phyloP scores from a whole-genome alignment of 2,113 vertebrate genomes.

The Podarcis raffonei region DNA sequence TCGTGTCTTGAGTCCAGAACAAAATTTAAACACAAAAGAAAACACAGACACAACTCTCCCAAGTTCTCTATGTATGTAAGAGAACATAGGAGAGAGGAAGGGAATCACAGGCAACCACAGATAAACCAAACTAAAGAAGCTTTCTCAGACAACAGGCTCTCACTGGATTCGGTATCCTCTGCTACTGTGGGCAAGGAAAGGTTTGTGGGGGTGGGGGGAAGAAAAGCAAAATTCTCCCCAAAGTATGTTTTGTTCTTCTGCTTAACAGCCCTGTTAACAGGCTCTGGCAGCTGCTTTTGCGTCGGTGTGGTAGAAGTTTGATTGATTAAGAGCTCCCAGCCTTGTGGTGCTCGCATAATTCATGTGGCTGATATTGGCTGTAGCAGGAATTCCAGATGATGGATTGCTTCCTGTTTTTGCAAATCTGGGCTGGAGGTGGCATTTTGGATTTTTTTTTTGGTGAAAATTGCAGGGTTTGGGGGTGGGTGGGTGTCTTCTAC shows the following conservation, averaged over 20 bases:
- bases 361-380: not conserved
- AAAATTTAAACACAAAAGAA: too few species aligned
- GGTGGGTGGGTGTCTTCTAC: not conserved
- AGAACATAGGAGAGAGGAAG: not conserved
- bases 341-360: not conserved
- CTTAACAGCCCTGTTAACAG: not conserved
- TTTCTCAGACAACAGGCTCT: not conserved
- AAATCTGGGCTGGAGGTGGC: not conserved
- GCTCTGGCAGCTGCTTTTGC: rapidly evolving
- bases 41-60: not conserved
- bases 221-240: not conserved
- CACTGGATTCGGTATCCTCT: not conserved
- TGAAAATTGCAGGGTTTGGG: not conserved
- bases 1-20: too few species aligned
- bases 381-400: not conserved
- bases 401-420: not conserved
- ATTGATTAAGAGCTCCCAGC: not conserved
- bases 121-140: not conserved
- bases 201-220: not conserved
- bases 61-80: not conserved
- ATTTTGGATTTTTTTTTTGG: not conserved
- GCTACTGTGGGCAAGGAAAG: not conserved
- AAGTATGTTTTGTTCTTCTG: rapidly evolving
- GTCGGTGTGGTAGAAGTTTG: not conserved
- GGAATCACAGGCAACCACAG: not conserved